These are phyloP conservation scores for Meriones unguiculatus DNA, from an alignment of 2,113 vertebrate genomes.

Conservation along the genomic window DNA sequence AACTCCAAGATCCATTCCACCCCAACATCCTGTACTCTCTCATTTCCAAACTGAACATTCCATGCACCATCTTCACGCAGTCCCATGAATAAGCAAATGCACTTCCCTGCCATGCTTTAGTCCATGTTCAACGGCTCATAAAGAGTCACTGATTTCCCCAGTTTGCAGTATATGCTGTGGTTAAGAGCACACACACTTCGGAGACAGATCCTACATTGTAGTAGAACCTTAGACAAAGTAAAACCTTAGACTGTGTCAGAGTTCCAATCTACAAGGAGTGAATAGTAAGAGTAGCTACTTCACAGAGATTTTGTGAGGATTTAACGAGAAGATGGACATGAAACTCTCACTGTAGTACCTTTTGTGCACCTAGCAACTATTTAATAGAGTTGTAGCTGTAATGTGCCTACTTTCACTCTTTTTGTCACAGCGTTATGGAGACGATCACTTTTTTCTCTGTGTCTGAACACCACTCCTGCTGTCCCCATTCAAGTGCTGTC, in stretches of 20 bases:
- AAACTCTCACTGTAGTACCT: not conserved
- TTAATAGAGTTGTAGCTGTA: not conserved
- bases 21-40: not conserved
- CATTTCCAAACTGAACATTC: not conserved
- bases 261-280: not conserved
- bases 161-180: not conserved
- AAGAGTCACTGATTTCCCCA: not conserved
- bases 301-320: not conserved
- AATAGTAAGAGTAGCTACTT: not conserved
- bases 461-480: not conserved
- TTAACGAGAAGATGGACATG: not conserved
- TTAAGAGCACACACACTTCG: not conserved
- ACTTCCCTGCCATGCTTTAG: not conserved
- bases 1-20: not conserved
- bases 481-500: not conserved
- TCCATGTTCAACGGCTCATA: too few relatives aligned
- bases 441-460: not conserved
- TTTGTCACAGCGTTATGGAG: not conserved
- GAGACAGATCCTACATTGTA: not conserved
- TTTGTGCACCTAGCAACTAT: not conserved
- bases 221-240: not conserved
- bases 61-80: not conserved
- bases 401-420: not conserved
- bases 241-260: not conserved
- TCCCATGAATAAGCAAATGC: not conserved